Base-by-base conservation (phyloP, 2,113 vertebrate species). In the Plecturocebus donacophilus region DNA sequence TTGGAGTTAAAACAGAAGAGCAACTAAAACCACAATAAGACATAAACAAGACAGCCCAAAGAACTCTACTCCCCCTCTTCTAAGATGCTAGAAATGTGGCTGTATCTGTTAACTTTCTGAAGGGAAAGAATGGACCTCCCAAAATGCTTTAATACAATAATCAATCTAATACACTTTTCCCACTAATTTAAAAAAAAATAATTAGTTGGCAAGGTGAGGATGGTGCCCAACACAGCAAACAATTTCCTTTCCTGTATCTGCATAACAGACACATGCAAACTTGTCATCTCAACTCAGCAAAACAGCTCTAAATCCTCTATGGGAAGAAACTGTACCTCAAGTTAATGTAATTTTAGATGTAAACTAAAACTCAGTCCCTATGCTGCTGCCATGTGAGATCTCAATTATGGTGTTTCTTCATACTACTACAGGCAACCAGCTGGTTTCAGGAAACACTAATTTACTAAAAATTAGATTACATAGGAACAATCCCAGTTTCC, bases 121-220 rank as follows among this genome's bases (percentile, higher is more conserved):
- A 82, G 49, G 21, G n/a, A 73, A 23, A 49, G 40, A 92, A 64
- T 6, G 13, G 27, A 68, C 30, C 23, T 92, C 52, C 82, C 52
- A 90, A 87, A 93, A 91, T 52, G 23, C 47, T 95, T 66, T 23
- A 71, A 49, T 25, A 42, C 20, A 89, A 52, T 64, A 58, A 64
- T 70, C 16, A 75, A 79, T 47, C 49, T 81, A 95, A n/a, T 11
- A 27, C 27, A 64, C 13, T 75, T 83, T 86, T 38, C 12, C 70
- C 35, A 82, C 6, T 76, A 10, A 66, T 80, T 92, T 92, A 87
- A n/a, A 71, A 93, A 93, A 47, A 30, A 83, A 84, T 73, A 80
- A 71, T 61, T 42, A 97, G 52, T 54, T 96, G 68, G 32, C 92
- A 91, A 90, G 38, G 5, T 84, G 38, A 96, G 77, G 38, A 25